Conservation (phyloP, 2,797 vertebrate species). For the Steatocranus sp. region DNA sequence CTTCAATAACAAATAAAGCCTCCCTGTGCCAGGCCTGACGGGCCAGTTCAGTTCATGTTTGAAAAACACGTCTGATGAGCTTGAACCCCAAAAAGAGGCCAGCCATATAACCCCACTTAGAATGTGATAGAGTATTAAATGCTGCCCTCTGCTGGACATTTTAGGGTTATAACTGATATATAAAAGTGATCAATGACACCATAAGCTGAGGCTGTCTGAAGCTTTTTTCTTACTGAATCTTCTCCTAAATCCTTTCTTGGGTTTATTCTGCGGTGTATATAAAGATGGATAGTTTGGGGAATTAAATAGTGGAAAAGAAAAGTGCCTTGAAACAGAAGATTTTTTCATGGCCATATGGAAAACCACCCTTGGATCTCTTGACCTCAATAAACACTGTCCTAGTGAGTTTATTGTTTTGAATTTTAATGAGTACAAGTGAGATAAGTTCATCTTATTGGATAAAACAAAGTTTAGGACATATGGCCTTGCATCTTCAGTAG, state of each 20-base stretch:
- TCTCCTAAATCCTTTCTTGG: not conserved
- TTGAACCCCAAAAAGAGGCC: not conserved
- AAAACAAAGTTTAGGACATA: not conserved
- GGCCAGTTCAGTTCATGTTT: not conserved
- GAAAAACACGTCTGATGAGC: not conserved
- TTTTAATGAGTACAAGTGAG: not conserved
- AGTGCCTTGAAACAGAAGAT: not conserved
- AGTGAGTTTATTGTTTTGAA: not conserved
- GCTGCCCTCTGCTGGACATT: constrained; percentile 47
- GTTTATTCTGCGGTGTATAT: not conserved
- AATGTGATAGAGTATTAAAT: not conserved
- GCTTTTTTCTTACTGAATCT: not conserved
- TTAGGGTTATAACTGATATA: not conserved
- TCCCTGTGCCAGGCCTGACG: not conserved
- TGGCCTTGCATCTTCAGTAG: not conserved
- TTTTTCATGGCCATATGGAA: not conserved
- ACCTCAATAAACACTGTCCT: not conserved
- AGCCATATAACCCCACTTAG: not conserved
- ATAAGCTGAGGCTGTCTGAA: not conserved
- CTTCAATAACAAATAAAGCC: not conserved
- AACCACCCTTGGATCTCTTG: not conserved
- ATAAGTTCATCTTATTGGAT: not conserved
- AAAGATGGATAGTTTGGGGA: not conserved
- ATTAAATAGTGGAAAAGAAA: not conserved
- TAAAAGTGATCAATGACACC: not conserved